These are phyloP conservation scores for Lochmaea crataegi DNA, from an alignment of 2,888 invertebrate genomes.

Conservation along the genomic window DNA sequence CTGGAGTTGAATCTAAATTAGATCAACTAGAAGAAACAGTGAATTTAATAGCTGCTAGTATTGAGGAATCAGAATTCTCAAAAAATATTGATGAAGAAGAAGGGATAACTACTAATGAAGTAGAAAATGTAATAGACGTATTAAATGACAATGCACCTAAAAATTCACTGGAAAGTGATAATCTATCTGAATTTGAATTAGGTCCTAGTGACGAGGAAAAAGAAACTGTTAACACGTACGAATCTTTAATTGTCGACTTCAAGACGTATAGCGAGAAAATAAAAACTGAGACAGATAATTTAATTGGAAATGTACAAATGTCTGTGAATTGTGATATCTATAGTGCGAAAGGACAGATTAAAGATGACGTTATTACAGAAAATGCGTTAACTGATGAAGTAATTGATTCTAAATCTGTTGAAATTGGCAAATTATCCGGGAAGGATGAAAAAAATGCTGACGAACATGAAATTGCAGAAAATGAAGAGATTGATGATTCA, in stretches of 20 bases:
- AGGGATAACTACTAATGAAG: not conserved
- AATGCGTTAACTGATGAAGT: not conserved
- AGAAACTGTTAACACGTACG: not conserved
- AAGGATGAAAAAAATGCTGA: too few species aligned
- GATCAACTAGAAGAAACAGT: too few species aligned
- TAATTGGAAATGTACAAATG: not conserved
- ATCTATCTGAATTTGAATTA: not conserved
- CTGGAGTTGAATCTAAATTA: too few species aligned
- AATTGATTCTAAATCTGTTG: not conserved
- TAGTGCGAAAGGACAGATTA: too few species aligned
- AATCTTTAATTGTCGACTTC: not conserved
- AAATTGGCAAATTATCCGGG: not conserved
- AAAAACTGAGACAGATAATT: not conserved
- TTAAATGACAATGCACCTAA: not conserved
- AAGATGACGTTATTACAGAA: conserved; percentile 4
- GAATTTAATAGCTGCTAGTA: too few species aligned
- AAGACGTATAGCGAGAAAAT: not conserved
- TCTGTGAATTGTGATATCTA: too few species aligned
- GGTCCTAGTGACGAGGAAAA: not conserved
- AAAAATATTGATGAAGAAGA: too few species aligned
- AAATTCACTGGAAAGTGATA: not conserved
- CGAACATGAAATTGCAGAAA: too few species aligned
- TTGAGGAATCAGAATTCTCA: too few species aligned
- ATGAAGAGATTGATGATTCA: not conserved
- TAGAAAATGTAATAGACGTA: not conserved